A percentile compares a stretch with the other conserved stretches of the same genome.
Evolutionary conservation across 2,113 vertebrate genomes (phyloP).

Genomic region (Pipa parva): DNA sequence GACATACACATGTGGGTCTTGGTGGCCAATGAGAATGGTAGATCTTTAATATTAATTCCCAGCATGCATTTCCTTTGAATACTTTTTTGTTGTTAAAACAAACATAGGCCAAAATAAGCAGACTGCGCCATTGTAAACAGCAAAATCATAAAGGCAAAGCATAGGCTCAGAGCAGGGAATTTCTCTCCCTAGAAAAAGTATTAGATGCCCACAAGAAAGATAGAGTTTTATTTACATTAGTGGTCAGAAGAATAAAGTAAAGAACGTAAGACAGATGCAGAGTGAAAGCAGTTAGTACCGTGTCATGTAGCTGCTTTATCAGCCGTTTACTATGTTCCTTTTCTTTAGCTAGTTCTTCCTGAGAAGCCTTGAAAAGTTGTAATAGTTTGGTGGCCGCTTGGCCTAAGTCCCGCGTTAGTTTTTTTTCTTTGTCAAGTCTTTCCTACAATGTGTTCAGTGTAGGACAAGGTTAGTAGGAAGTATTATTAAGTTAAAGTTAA

Average conservation of each 20-base stretch:
- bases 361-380: slow-evolving; percentile 79
- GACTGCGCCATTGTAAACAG: neutral
- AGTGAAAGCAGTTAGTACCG: slow-evolving; percentile 52
- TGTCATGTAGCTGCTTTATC: slow-evolving; percentile 72
- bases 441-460: slow-evolving; percentile 61
- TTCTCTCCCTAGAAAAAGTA: rapidly evolving
- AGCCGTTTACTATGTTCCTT: slow-evolving; percentile 72
- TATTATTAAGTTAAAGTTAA: neutral
- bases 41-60: too few species aligned
- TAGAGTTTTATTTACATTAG: neutral
- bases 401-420: slow-evolving; percentile 81
- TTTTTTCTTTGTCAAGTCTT: slow-evolving; percentile 87
- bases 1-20: too few species aligned
- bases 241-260: neutral
- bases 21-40: too few species aligned
- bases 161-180: neutral
- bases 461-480: slow-evolving; percentile 21
- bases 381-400: slow-evolving; percentile 85
- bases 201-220: neutral
- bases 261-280: neutral
- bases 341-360: slow-evolving; percentile 84
- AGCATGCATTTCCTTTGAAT: too few species aligned
- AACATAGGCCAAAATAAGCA: neutral
- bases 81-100: neutral
- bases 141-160: neutral